These are phyloP conservation scores for Zelostemma sp. DNA, from an alignment of 1,140 invertebrate genomes.

Conservation along the genomic window DNA sequence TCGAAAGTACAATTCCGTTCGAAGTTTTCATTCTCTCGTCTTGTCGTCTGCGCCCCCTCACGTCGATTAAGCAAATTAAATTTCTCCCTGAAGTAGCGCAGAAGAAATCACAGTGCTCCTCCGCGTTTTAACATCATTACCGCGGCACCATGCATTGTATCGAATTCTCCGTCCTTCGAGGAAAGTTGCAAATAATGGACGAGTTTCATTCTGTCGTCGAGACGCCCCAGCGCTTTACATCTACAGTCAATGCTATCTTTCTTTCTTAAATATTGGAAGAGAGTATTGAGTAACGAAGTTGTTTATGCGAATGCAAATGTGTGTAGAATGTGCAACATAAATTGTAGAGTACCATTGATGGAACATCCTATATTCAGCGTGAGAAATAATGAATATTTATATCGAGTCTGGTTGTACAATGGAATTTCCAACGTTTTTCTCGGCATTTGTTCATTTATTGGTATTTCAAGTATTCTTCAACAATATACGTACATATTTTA, in stretches of 20 bases:
- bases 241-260: neutral
- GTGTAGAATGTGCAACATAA: neutral
- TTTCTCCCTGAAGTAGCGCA: conserved; percentile 41
- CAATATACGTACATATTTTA: too few species aligned
- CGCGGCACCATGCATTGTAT: conserved; percentile 27
- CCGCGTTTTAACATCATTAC: conserved; percentile 43
- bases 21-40: conserved; percentile 26
- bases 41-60: conserved; percentile 16
- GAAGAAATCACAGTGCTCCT: conserved; percentile 42
- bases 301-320: conserved; percentile 12
- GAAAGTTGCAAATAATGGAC: conserved; percentile 34
- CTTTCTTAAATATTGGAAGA: neutral
- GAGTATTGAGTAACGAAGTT: conserved; percentile 6
- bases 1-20: conserved; percentile 29
- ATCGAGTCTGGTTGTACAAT: neutral
- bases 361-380: neutral
- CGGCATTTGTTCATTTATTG: too few species aligned
- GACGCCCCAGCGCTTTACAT: conserved; percentile 3
- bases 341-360: neutral
- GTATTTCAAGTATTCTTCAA: too few species aligned
- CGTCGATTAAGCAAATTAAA: conserved; percentile 55
- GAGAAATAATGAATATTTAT: conserved; percentile 2
- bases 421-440: too few species aligned
- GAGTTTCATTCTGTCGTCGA: conserved; percentile 27
- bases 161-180: conserved; percentile 28